These are phyloP conservation scores for Suncus etruscus DNA, from an alignment of 2,113 vertebrate species.

Conservation along the genomic window DNA sequence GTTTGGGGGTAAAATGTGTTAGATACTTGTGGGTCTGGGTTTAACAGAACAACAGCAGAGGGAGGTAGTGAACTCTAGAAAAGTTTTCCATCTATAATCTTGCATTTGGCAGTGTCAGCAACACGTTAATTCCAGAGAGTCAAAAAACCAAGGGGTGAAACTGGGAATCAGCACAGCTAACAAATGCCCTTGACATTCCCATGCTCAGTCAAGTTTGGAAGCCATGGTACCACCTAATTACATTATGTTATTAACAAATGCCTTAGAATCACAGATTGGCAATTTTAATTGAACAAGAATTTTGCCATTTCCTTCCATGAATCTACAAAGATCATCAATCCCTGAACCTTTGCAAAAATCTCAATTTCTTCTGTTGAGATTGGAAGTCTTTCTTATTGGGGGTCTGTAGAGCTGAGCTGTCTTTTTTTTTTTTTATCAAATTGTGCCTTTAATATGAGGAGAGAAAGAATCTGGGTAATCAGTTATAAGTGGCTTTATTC, in stretches of 20 bases:
- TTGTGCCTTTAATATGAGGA: background rate
- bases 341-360: background rate
- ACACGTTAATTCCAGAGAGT: background rate
- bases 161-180: background rate
- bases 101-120: background rate
- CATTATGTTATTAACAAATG: conserved; percentile 46
- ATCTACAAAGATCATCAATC: conserved; percentile 17
- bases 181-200: background rate
- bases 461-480: background rate
- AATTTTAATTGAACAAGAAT: conserved; percentile 34
- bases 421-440: background rate
- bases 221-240: conserved; percentile 42
- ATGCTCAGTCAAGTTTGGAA: conserved; percentile 37
- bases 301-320: background rate
- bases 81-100: background rate
- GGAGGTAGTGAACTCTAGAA: background rate
- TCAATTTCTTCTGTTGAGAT: conserved; percentile 15
- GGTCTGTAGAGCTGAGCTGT: background rate
- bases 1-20: background rate
- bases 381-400: background rate
- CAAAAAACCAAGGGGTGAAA: background rate
- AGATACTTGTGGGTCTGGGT: background rate
- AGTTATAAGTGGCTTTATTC: background rate
- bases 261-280: conserved; percentile 46
- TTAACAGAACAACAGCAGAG: background rate